phyloP scores from a whole-genome alignment of 2,113 vertebrate genomes.

The Oplegnathus fasciatus region DNA sequence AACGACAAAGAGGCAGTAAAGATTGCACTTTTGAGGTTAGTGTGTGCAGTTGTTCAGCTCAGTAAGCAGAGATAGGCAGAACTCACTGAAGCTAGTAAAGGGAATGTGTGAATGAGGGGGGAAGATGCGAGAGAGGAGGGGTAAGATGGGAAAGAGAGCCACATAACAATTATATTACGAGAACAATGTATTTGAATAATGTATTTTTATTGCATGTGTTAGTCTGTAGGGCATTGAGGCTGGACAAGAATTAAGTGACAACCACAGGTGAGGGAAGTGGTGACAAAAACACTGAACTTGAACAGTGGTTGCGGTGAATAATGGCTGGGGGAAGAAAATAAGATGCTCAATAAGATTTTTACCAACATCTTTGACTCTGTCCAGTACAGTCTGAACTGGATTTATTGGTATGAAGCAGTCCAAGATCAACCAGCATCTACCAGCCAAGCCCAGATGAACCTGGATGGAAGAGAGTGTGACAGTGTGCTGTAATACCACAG shows the following conservation, averaged over 20 bases:
- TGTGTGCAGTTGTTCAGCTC: constrained; percentile 9
- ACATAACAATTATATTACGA: not conserved
- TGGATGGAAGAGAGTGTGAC: too few species aligned
- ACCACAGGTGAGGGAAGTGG: not conserved
- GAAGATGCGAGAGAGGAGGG: not conserved
- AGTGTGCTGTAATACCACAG: too few species aligned
- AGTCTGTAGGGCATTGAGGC: not conserved
- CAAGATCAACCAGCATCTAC: not conserved
- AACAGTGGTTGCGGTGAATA: not conserved
- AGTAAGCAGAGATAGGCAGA: constrained; percentile 23
- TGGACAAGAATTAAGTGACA: not conserved
- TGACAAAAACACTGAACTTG: too few species aligned
- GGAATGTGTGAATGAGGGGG: constrained; percentile 17
- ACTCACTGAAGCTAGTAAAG: constrained; percentile 3
- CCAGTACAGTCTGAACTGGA: not conserved
- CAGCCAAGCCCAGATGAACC: not conserved
- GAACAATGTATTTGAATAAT: not conserved
- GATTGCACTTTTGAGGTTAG: constrained; percentile 9
- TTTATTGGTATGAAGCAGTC: not conserved
- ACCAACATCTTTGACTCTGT: not conserved
- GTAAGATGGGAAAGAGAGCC: not conserved
- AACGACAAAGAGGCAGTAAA: constrained; percentile 2
- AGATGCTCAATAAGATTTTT: not conserved
- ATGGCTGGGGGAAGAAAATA: not conserved
- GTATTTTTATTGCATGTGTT: not conserved